Conservation (phyloP, 1,140 invertebrate genomes). For the Chrysomallon squamiferum region DNA sequence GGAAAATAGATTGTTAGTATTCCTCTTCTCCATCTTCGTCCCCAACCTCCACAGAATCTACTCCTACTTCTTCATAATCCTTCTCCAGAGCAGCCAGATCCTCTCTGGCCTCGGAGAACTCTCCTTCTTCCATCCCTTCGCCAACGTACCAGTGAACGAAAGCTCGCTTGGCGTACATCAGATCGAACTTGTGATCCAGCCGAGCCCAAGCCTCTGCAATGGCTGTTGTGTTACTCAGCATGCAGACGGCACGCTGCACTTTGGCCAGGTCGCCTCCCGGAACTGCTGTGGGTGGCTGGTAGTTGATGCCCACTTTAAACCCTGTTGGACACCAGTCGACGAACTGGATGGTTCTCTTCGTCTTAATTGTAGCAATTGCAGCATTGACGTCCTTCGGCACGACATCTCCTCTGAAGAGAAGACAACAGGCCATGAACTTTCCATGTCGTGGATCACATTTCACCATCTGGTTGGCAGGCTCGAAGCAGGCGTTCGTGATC, state of each 20-base stretch:
- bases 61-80: constrained; percentile 62
- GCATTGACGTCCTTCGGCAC: constrained; percentile 86
- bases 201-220: constrained; percentile 75
- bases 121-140: constrained; percentile 80
- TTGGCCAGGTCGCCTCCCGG: constrained; percentile 76
- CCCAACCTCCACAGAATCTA: constrained; percentile 13
- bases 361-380: constrained; percentile 80
- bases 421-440: constrained; percentile 76
- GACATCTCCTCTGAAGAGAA: constrained; percentile 60
- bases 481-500: constrained; percentile 77
- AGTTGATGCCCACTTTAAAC: constrained; percentile 63
- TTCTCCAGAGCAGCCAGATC: constrained; percentile 66
- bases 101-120: constrained; percentile 77
- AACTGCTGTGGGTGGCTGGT: constrained; percentile 65
- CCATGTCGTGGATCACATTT: constrained; percentile 71
- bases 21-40: constrained; percentile 10
- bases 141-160: constrained; percentile 68
- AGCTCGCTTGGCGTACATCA: constrained; percentile 68
- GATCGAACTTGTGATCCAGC: constrained; percentile 59
- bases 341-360: constrained; percentile 44
- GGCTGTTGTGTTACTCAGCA: constrained; percentile 79
- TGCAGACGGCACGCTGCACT: constrained; percentile 62
- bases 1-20: no score
- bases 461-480: constrained; percentile 89
- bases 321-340: constrained; percentile 47